Evolutionary conservation across 2,113 vertebrate genomes (phyloP).

Genomic region (Pontoporia blainvillei): DNA sequence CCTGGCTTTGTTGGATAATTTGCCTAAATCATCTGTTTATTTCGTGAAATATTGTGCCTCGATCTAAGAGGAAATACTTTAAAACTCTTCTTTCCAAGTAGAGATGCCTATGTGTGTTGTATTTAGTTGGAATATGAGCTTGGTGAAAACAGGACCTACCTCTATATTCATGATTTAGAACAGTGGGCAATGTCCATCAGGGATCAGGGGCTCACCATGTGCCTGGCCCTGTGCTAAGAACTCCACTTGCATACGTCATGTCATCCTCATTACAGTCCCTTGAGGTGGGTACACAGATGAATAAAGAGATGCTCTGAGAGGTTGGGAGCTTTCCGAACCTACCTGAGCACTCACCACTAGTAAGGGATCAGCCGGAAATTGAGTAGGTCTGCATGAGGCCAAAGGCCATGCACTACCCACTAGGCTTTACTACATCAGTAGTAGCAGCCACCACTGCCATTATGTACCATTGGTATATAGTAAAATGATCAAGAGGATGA

Average conservation of each 20-base stretch:
- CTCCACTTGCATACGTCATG: neutral
- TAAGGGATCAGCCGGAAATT: neutral
- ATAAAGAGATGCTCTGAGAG: neutral
- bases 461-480: neutral
- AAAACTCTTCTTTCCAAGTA: constrained; percentile 28
- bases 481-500: neutral
- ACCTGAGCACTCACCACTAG: neutral
- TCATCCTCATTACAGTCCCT: neutral
- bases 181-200: neutral
- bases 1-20: neutral
- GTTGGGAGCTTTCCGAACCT: neutral
- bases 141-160: neutral
- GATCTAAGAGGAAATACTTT: constrained; percentile 23
- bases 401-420: neutral
- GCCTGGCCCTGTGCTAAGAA: neutral
- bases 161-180: neutral
- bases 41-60: neutral
- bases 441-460: too few species aligned
- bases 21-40: neutral
- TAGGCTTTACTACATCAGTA: too few species aligned
- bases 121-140: neutral
- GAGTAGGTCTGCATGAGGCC: neutral
- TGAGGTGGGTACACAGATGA: neutral
- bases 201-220: neutral
- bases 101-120: neutral